Evolutionary conservation across 2,113 vertebrate genomes (phyloP), one percentile per base, ranked within the genome.

Genomic region (Xenus cinereus): DNA sequence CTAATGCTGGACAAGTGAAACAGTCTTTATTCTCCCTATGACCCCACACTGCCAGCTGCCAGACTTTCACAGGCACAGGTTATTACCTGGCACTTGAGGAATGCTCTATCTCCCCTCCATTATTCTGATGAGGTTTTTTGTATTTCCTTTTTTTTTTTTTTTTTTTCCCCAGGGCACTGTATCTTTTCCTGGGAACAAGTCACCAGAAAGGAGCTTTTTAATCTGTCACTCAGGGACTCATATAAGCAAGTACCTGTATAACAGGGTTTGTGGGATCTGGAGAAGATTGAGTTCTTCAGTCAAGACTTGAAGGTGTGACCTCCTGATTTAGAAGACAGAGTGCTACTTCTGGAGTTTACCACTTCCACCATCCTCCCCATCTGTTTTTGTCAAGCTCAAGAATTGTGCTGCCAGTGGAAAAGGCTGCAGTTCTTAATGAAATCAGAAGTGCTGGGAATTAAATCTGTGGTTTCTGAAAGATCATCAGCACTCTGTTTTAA

Each of bases 321-420:
- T 93, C 88, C 93, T 96, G 95, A 97, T 96, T 96, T 94, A 92
- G 88, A 96, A 96, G 95, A 96, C 95, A 96, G 92, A 97, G 92
- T 96, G 80, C 60, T 93, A 92, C 92, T 96, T 96, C 83, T 96
- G 90, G 83, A 96, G 92, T 96, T 97, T 96, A 96, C 97, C 94
- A 89, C 76, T 96, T 94, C 96, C 80, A 96, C 95, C 90, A 94
- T 95, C 86, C 88, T 95, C 69, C 92, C 77, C 90, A 95, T 95
- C 90, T 96, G 80, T 95, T 96, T 97, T 92, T 97, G 92, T 96
- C 92, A 96, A 90, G 86, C 90, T 93, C 97, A 96, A 92, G 92
- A 94, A 96, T 93, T 93, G 88, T 89, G 62, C 94, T 94, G 96
- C 94, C 88, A 82, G 66, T 94, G 73, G 69, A 93, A 96, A 96